Conservation (phyloP, 1,140 invertebrate genomes). For the Bombus terrestris region DNA sequence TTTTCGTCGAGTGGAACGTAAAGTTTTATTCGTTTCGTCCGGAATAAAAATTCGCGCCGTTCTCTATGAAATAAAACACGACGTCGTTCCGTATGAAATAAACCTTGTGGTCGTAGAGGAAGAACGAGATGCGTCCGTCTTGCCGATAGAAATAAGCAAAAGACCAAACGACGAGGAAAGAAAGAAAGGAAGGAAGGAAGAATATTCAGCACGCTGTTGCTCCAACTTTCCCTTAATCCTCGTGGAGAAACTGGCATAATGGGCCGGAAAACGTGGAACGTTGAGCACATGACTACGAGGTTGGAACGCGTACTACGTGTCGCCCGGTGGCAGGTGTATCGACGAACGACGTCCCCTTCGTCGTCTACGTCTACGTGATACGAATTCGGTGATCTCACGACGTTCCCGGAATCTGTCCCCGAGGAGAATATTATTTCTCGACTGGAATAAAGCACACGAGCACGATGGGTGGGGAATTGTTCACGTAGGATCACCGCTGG, state of each 20-base stretch:
- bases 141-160: too few species aligned
- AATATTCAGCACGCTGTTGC: background rate
- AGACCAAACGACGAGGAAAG: too few species aligned
- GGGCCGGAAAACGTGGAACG: background rate
- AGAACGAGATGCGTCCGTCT: too few species aligned
- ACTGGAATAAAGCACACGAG: slow-evolving; percentile 44
- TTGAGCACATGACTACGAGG: background rate
- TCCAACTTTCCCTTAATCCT: background rate
- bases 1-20: too few species aligned
- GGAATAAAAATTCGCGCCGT: too few species aligned
- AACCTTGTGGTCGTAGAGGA: too few species aligned
- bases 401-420: slow-evolving; percentile 9
- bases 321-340: slow-evolving; percentile 65
- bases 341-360: slow-evolving; percentile 39
- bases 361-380: slow-evolving; percentile 66
- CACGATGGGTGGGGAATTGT: slow-evolving; percentile 4
- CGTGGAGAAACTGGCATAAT: background rate
- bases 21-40: too few species aligned
- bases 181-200: too few species aligned
- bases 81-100: too few species aligned
- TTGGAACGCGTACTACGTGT: slow-evolving; percentile 52
- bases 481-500: slow-evolving; percentile 34
- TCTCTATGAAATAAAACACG: too few species aligned
- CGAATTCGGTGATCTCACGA: slow-evolving; percentile 58
- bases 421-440: slow-evolving; percentile 50